These are phyloP conservation scores for Seriola quinqueradiata DNA, from an alignment of 2,113 vertebrate species.

Conservation along the genomic window DNA sequence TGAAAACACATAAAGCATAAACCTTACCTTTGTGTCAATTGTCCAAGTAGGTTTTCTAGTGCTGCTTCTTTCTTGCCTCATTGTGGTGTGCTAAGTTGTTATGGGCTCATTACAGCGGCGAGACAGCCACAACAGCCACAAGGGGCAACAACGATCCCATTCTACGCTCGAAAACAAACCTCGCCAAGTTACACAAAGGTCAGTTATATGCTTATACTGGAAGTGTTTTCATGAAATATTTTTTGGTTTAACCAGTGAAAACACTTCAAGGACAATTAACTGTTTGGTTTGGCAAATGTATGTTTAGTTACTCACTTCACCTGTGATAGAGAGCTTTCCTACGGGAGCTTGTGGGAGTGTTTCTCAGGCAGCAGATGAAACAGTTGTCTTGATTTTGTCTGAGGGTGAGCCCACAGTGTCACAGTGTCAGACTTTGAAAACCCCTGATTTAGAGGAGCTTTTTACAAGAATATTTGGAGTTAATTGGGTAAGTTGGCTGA, in stretches of 20 bases:
- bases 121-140: background rate
- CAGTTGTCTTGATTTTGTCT: too few species aligned
- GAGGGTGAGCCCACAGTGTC: too few species aligned
- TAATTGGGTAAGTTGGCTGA: background rate
- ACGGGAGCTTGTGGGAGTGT: too few species aligned
- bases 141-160: background rate
- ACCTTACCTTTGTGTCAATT: background rate
- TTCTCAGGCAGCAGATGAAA: too few species aligned
- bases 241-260: background rate
- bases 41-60: background rate
- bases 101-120: background rate
- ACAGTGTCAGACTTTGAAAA: too few species aligned
- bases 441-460: background rate
- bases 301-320: background rate
- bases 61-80: too few species aligned
- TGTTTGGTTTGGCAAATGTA: background rate
- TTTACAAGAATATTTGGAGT: background rate
- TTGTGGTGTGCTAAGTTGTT: background rate
- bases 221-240: background rate
- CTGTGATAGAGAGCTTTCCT: background rate
- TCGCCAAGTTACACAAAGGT: background rate
- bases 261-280: background rate
- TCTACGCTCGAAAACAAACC: background rate
- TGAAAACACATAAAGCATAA: background rate
- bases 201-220: background rate